Percentiles rank a stretch among this genome's conserved stretches.
Conservation (phyloP, 2,797 vertebrate species). For the Okamejei kenojei region DNA sequence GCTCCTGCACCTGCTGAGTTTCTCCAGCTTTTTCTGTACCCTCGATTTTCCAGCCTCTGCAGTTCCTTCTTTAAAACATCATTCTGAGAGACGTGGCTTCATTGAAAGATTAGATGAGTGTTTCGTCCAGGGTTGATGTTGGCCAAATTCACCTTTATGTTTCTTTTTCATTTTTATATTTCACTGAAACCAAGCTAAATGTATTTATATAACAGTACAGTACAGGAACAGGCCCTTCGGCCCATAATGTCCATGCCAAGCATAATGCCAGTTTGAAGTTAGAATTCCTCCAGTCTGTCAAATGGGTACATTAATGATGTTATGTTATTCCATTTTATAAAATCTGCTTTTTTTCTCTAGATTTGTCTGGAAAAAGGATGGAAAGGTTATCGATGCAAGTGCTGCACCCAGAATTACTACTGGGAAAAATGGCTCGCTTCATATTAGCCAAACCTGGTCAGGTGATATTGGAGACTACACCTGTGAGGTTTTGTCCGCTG, state of each 20-base stretch:
- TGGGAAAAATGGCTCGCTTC: constrained; percentile 70
- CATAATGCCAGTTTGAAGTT: background rate
- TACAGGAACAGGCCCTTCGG: too few species aligned
- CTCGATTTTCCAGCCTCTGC: too few species aligned
- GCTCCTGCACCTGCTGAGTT: too few species aligned
- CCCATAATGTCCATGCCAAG: too few species aligned
- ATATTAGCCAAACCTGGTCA: constrained; percentile 92
- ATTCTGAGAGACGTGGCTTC: too few species aligned
- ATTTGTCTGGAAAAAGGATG: constrained; percentile 81
- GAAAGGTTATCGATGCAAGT: constrained; percentile 56
- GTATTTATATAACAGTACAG: too few species aligned
- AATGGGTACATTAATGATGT: background rate
- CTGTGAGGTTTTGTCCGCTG: constrained; percentile 75
- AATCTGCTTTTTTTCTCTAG: constrained; percentile 51
- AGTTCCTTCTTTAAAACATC: too few species aligned
- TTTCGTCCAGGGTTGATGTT: too few species aligned
- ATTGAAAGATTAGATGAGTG: background rate
- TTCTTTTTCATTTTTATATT: background rate
- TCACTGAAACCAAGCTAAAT: background rate
- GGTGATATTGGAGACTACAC: constrained; percentile 94
- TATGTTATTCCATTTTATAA: background rate
- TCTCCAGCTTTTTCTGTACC: too few species aligned
- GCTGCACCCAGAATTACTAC: constrained; percentile 72
- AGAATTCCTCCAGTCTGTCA: background rate
- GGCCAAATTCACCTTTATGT: background rate